Base-by-base conservation (phyloP, 53 echinoderm and acorn worm species). In the Stichopus horrens region DNA sequence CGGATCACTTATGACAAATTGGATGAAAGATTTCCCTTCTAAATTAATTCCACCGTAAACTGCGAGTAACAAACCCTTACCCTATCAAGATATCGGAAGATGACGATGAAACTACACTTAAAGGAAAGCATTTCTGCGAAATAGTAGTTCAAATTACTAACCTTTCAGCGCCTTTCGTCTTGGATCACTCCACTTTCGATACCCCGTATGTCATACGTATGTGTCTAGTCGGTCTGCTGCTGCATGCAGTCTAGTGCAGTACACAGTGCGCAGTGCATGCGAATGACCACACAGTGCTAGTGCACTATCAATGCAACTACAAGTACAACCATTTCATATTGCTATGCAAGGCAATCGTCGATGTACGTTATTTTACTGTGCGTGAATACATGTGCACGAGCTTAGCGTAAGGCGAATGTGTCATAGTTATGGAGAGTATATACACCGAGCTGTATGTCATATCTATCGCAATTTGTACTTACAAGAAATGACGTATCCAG, bases 121-220 rank as follows among this genome's bases (percentile, higher is more conserved):
- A 11, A 9, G 18, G 18, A 6, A 13, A 71, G n/a, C 19, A 71
- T 71, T n/a, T 71, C n/a, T 71, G 18, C 71, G 16, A 71, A 71
- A 71, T 71, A 71, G 71, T 71, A 71, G 71, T 71, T 71, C 19
- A 81, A 81, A 57, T 81, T 56, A 81, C 81, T 81, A 56, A 81
- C 81, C 81, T 21, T 57, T 81, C 81, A 10, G 57, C 81, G 56
- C 81, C 81, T 81, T 81, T 81, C 81, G 56, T 81, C 58, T 81
- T 9, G 57, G 58, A 18, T 81, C 81, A 56, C 19, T 81, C 57
- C 81, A 81, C 56, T 55, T 57, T 55, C 57, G 81, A 81, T 81
- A 58, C 55, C 81, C 81, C 81, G 81, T 81, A 81, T 76, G 76
- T 76, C 37, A 37, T 37, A 37, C 37, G 37, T 37, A 37, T 37